These are phyloP conservation scores for Sitophilus oryzae DNA, from an alignment of 1,140 invertebrate species.

Conservation along the genomic window DNA sequence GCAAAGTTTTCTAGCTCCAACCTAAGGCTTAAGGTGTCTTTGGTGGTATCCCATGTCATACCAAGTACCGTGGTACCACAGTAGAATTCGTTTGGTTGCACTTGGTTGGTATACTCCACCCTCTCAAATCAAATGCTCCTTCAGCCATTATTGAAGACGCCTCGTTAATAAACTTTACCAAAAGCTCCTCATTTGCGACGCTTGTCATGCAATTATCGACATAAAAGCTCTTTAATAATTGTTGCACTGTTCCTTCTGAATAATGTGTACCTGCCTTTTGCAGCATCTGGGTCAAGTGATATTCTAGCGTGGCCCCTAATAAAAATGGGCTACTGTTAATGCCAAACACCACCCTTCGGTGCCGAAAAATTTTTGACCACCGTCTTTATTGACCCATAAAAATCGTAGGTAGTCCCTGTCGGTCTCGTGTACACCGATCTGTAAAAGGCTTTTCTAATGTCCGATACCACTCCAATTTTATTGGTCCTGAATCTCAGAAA, in stretches of 20 bases:
- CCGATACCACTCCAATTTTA: slow-evolving; percentile 39
- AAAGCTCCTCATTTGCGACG: background rate
- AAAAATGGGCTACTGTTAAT: slow-evolving; percentile 40
- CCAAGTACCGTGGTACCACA: slow-evolving; percentile 9
- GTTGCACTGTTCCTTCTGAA: too few species aligned
- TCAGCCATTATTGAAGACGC: slow-evolving; percentile 8
- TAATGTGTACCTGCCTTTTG: background rate
- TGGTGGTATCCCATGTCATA: too few species aligned
- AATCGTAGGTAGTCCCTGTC: slow-evolving; percentile 41
- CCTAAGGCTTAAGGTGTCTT: too few species aligned
- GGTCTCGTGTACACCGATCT: slow-evolving; percentile 33
- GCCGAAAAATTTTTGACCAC: slow-evolving; percentile 9
- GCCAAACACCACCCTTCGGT: slow-evolving; percentile 36
- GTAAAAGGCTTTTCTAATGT: too few species aligned
- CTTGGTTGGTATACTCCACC: slow-evolving; percentile 12
- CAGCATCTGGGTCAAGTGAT: slow-evolving; percentile 7
- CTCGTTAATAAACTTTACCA: slow-evolving; percentile 15
- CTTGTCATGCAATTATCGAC: too few species aligned
- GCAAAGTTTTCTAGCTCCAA: too few species aligned
- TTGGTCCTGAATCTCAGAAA: slow-evolving; percentile 40
- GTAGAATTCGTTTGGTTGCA: background rate
- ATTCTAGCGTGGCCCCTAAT: slow-evolving; percentile 34
- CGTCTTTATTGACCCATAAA: slow-evolving; percentile 34
- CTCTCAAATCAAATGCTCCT: slow-evolving; percentile 21
- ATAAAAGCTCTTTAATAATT: too few species aligned